These are phyloP conservation scores for Listronotus oregonensis DNA, from an alignment of 1,140 invertebrate genomes.

Conservation along the genomic window DNA sequence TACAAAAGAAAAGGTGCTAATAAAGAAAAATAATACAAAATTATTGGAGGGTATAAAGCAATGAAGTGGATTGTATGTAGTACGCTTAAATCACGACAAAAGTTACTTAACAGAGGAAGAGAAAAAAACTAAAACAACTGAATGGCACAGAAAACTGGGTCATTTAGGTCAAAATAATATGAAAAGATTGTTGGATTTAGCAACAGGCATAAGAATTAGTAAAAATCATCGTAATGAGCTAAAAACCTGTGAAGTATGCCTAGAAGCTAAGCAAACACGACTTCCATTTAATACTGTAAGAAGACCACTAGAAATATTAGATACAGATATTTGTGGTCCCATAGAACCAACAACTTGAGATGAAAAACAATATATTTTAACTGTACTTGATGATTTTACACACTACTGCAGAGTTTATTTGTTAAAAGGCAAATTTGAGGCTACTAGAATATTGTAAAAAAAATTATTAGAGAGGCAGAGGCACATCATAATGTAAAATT, in stretches of 20 bases:
- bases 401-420: conserved; percentile 48
- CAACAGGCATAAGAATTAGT: conserved; percentile 1
- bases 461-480: conserved; percentile 14
- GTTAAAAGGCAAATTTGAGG: conserved; percentile 41
- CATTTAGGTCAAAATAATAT: conserved; percentile 16
- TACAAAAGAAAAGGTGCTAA: too few relatives aligned
- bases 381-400: conserved; percentile 53
- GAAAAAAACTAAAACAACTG: neutral
- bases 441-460: conserved; percentile 12
- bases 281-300: neutral
- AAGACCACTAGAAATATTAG: conserved; percentile 11
- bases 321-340: conserved; percentile 17
- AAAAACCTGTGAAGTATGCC: neutral
- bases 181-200: conserved; percentile 8
- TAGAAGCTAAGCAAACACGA: neutral
- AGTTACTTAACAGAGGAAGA: too few relatives aligned
- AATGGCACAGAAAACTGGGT: conserved; percentile 17
- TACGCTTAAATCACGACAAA: too few relatives aligned
- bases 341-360: conserved; percentile 7
- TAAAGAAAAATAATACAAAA: too few relatives aligned
- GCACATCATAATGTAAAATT: conserved; percentile 13
- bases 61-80: too few relatives aligned
- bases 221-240: neutral
- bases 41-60: too few relatives aligned
- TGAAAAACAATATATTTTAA: conserved; percentile 48